Conservation (phyloP, 2,797 vertebrate species). For the Okamejei kenojei region DNA sequence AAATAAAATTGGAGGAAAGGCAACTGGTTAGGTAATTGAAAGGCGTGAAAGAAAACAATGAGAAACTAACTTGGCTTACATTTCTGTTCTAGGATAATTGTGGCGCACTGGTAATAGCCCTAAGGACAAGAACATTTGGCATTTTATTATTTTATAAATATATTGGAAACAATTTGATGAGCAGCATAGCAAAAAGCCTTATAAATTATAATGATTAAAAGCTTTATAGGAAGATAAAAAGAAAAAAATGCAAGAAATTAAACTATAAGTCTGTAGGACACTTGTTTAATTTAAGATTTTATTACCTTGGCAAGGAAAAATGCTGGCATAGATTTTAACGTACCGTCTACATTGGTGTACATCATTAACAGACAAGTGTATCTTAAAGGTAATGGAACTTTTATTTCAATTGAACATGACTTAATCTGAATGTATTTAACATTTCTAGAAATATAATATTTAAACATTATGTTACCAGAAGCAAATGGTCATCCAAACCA, state of each 20-base stretch:
- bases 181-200: neutral
- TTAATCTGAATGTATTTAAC: neutral
- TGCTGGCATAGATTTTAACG: neutral
- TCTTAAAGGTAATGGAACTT: neutral
- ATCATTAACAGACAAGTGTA: neutral
- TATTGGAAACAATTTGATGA: neutral
- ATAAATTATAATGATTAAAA: neutral
- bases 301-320: neutral
- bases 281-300: neutral
- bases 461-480: constrained; percentile 11
- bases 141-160: neutral
- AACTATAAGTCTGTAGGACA: neutral
- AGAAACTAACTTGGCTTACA: neutral
- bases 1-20: neutral
- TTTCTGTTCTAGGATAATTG: neutral
- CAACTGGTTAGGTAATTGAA: neutral
- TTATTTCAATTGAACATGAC: neutral
- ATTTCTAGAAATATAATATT: constrained; percentile 20
- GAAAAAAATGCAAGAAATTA: neutral
- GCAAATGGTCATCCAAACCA: neutral
- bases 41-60: neutral
- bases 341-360: neutral
- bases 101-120: neutral
- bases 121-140: neutral
- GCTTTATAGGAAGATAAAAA: neutral